Evolutionary conservation across 2,888 invertebrate genomes (phyloP).

Genomic region (Polydrusus tereticollis): DNA sequence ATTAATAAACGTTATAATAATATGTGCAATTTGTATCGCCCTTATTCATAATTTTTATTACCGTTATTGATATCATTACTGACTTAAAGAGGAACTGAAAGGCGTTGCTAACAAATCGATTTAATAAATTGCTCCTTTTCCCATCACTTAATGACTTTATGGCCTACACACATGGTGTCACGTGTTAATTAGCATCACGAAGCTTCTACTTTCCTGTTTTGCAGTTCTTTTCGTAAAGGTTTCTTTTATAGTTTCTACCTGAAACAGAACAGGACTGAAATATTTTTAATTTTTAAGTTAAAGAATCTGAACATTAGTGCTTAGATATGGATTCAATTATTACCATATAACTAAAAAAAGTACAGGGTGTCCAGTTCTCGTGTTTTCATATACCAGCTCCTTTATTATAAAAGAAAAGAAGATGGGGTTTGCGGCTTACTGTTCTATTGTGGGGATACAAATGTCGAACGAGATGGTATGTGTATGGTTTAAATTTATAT

Average conservation of each 20-base stretch:
- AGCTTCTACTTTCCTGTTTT: constrained; percentile 1
- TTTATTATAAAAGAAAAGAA: too few species aligned
- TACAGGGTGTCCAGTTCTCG: too few species aligned
- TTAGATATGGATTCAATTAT: too few species aligned
- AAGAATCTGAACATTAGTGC: neutral
- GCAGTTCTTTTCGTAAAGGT: neutral
- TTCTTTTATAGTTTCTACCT: neutral
- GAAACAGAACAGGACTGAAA: neutral
- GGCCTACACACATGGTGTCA: constrained; percentile 56
- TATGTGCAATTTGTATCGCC: neutral
- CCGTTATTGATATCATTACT: neutral
- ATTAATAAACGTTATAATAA: too few species aligned
- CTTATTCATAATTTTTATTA: neutral
- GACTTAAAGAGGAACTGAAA: neutral
- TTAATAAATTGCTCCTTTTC: constrained; percentile 10
- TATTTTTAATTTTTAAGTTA: neutral
- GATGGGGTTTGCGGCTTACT: too few species aligned
- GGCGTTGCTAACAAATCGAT: constrained; percentile 13
- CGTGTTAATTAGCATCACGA: constrained; percentile 58
- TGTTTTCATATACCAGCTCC: too few species aligned
- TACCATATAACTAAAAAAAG: neutral
- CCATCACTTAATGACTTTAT: constrained; percentile 6
- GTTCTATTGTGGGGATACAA: too few species aligned
- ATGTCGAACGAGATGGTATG: too few species aligned
- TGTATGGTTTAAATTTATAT: too few species aligned